Conservation (phyloP, 92 coral and sea anemone species). For the Palythoa heliodiscus region DNA sequence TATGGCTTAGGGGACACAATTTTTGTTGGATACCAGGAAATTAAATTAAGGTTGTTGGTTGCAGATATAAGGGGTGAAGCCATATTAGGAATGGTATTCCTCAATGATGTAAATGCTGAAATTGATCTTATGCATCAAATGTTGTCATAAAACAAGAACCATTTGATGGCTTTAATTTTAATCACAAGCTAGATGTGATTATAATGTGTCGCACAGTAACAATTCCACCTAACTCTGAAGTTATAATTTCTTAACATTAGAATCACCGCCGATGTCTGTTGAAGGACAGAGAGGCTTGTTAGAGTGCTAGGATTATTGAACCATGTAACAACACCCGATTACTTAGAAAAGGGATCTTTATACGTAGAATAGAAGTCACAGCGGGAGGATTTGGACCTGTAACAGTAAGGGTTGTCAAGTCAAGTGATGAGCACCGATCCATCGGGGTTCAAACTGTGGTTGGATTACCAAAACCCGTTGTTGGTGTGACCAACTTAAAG, state of each 20-base stretch:
- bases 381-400: background rate
- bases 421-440: too few species aligned
- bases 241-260: too few species aligned
- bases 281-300: conserved; percentile 2
- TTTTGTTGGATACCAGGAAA: too few species aligned
- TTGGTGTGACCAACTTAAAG: background rate
- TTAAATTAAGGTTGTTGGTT: too few species aligned
- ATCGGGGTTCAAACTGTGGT: too few species aligned
- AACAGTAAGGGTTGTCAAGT: too few species aligned
- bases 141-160: conserved; percentile 44
- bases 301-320: background rate
- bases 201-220: background rate
- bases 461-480: too few species aligned
- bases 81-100: conserved; percentile 62
- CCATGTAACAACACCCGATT: conserved; percentile 43
- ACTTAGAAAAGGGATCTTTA: conserved; percentile 42
- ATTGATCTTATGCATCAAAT: conserved; percentile 44
- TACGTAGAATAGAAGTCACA: conserved; percentile 39
- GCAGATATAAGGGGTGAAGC: too few species aligned
- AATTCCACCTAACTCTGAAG: background rate
- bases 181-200: background rate
- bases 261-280: conserved; percentile 1
- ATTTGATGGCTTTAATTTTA: conserved; percentile 37
- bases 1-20: too few species aligned
- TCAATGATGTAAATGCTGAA: conserved; percentile 40